Evolutionary conservation across 2,888 invertebrate species (phyloP).

Genomic region (Thereva unica): DNA sequence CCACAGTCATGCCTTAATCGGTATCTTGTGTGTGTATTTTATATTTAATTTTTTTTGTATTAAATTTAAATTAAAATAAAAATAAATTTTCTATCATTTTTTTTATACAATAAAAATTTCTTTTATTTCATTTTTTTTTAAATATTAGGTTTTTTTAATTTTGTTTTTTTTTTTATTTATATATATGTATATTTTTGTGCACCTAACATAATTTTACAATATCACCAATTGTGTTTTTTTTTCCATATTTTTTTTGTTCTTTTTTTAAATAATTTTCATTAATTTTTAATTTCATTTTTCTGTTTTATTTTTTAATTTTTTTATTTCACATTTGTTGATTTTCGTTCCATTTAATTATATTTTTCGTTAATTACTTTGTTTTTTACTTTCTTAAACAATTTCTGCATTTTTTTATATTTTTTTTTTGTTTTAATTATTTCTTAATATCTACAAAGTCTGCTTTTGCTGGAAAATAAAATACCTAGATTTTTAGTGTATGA

Average conservation of each 20-base stretch:
- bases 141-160: no score
- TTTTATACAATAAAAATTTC: no score
- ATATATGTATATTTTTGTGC: slow-evolving; percentile 28
- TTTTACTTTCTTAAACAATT: no score
- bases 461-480: slow-evolving; percentile 30
- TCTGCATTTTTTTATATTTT: neutral
- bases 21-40: no score
- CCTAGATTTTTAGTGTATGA: neutral
- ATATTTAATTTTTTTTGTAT: no score
- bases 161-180: slow-evolving; percentile 11
- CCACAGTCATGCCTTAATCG: no score
- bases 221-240: slow-evolving; percentile 35
- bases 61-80: no score
- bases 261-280: slow-evolving; percentile 17
- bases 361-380: no score
- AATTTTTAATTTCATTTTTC: slow-evolving; percentile 9
- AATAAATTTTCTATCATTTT: no score
- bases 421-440: slow-evolving; percentile 9
- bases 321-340: neutral
- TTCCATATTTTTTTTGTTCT: slow-evolving; percentile 16
- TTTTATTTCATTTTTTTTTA: no score
- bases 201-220: slow-evolving; percentile 34
- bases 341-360: no score
- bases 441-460: slow-evolving; percentile 19
- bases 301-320: slow-evolving; percentile 7